Conservation (phyloP, 2,888 invertebrate genomes). For the Mesochorus sp. region DNA sequence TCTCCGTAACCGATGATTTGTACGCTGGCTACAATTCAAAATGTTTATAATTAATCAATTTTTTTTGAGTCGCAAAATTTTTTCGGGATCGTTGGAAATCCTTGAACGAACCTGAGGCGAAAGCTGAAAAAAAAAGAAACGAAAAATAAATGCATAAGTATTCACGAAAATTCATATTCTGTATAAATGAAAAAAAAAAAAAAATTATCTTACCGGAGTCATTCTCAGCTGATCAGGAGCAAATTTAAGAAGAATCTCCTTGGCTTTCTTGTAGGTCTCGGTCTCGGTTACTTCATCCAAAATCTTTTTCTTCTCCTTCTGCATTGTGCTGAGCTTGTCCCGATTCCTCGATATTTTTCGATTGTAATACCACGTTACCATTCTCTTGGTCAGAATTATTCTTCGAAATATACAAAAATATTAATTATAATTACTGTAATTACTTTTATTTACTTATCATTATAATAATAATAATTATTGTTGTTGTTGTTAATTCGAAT, state of each 20-base stretch:
- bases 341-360: conserved; percentile 91
- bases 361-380: conserved; percentile 94
- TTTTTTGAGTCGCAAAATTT: not conserved
- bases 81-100: not conserved
- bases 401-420: conserved; percentile 81
- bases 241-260: conserved; percentile 93
- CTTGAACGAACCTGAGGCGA: conserved; percentile 73
- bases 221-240: conserved; percentile 86
- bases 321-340: conserved; percentile 87
- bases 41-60: no score
- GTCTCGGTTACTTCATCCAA: conserved; percentile 98
- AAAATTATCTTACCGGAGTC: conserved; percentile 72
- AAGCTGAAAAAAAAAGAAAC: conserved; percentile 72
- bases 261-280: conserved; percentile 97
- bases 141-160: no score
- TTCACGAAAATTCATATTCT: conserved; percentile 25
- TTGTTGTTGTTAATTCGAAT: no score
- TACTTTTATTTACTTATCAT: no score
- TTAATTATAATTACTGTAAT: conserved; percentile 10
- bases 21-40: conserved; percentile 67
- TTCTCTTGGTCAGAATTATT: conserved; percentile 89
- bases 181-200: not conserved
- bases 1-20: conserved; percentile 62
- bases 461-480: not conserved
- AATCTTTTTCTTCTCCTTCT: conserved; percentile 92